These are phyloP conservation scores for Achlya flavicornis DNA, from an alignment of 2,888 invertebrate species.

Conservation along the genomic window DNA sequence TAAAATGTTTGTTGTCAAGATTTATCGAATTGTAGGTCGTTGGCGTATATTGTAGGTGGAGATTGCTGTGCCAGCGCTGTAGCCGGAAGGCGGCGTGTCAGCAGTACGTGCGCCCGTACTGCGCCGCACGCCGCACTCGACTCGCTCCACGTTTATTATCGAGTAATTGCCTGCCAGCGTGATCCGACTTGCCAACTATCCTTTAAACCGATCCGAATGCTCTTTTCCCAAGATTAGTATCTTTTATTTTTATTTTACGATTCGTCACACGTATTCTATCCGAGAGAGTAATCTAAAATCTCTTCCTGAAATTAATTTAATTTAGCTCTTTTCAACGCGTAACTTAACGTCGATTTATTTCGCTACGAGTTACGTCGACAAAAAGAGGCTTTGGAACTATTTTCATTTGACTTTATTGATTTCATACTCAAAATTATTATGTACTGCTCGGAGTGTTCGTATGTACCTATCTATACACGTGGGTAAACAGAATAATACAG, in stretches of 20 bases:
- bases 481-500: constrained; percentile 49
- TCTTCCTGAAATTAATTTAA: constrained; percentile 20
- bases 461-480: constrained; percentile 39
- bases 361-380: constrained; percentile 11
- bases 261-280: constrained; percentile 37
- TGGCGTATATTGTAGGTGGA: constrained; percentile 45
- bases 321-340: constrained; percentile 22
- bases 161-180: constrained; percentile 80
- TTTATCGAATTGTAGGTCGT: constrained; percentile 38
- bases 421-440: constrained; percentile 52
- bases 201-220: constrained; percentile 63
- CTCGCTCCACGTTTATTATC: constrained; percentile 78
- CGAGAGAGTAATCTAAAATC: constrained; percentile 16
- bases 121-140: constrained; percentile 62
- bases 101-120: constrained; percentile 68
- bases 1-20: constrained; percentile 38
- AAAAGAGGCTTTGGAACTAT: constrained; percentile 36
- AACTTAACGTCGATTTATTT: constrained; percentile 13
- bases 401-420: constrained; percentile 39
- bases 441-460: constrained; percentile 38
- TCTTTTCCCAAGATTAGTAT: constrained; percentile 62
- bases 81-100: constrained; percentile 60
- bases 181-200: constrained; percentile 76
- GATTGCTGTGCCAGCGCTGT: constrained; percentile 51
- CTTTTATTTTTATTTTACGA: constrained; percentile 67